phyloP scores from a whole-genome alignment of 2,888 invertebrate genomes.

The Ditylenchus weischeri region DNA sequence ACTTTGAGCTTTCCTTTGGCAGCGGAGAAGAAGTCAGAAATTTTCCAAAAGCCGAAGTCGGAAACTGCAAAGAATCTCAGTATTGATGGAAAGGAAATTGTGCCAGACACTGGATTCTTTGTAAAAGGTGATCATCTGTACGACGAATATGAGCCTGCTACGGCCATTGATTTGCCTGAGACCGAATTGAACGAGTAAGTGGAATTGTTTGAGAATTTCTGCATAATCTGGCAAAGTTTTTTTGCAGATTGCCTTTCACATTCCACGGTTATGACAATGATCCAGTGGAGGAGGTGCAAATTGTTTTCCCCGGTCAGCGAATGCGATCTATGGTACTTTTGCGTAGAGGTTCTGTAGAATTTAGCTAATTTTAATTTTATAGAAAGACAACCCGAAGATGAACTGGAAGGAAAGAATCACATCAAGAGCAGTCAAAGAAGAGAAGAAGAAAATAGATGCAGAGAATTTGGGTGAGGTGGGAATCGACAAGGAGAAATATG shows the following conservation, averaged over 20 bases:
- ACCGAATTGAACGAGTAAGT: constrained; percentile 49
- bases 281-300: background rate
- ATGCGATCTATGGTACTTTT: constrained; percentile 1
- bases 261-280: constrained; percentile 1
- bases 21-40: background rate
- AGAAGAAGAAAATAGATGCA: background rate
- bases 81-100: constrained; percentile 4
- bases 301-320: background rate
- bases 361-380: no score
- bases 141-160: constrained; percentile 53
- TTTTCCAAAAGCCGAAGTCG: background rate
- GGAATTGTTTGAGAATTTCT: constrained; percentile 15
- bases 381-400: no score
- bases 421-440: background rate
- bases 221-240: background rate
- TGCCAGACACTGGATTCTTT: constrained; percentile 48
- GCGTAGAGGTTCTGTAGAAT: no score
- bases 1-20: background rate
- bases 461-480: background rate
- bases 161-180: constrained; percentile 45
- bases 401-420: no score
- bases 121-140: constrained; percentile 43
- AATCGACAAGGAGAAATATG: constrained; percentile 32
- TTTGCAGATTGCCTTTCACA: constrained; percentile 13
- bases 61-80: background rate